Percentiles rank a stretch among this genome's conserved stretches.
Evolutionary conservation across 2,113 vertebrate species (phyloP).

Genomic region (Polypterus bichir): DNA sequence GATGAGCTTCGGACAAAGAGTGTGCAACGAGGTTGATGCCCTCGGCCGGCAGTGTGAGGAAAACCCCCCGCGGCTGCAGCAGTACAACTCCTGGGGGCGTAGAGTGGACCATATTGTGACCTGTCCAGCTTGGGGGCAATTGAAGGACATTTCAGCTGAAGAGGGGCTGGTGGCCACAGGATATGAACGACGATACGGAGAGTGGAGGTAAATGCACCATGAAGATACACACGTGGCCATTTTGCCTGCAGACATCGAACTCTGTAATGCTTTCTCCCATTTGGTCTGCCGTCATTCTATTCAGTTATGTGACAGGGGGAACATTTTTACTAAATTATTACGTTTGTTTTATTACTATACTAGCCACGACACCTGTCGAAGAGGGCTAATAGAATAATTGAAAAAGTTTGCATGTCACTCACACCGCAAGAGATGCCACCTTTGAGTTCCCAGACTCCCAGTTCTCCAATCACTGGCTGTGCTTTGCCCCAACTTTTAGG

Average conservation of each 20-base stretch:
- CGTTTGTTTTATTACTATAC: too few relatives aligned
- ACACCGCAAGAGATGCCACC: too few relatives aligned
- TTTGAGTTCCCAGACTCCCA: too few relatives aligned
- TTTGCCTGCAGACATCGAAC: neutral
- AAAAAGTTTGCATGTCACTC: too few relatives aligned
- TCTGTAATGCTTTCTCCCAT: too few relatives aligned
- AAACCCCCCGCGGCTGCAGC: conserved; percentile 45
- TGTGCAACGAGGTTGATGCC: conserved; percentile 39
- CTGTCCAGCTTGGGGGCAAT: conserved; percentile 50
- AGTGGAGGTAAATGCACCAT: conserved; percentile 46
- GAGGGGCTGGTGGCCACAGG: conserved; percentile 56
- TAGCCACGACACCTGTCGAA: too few relatives aligned
- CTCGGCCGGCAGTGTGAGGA: conserved; percentile 58
- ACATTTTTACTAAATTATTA: too few relatives aligned
- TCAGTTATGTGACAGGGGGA: too few relatives aligned
- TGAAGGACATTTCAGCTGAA: conserved; percentile 58
- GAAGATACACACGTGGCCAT: neutral
- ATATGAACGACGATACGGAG: conserved; percentile 53
- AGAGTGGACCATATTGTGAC: conserved; percentile 54
- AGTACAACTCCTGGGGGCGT: conserved; percentile 51
- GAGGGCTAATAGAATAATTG: too few relatives aligned
- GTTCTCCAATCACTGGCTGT: too few relatives aligned
- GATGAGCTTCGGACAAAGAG: conserved; percentile 47
- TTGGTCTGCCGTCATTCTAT: too few relatives aligned
- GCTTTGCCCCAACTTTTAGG: too few relatives aligned